Percentiles rank a stretch among this genome's conserved stretches.
phyloP scores from a whole-genome alignment of 2,113 vertebrate species.

The Cettia cetti region DNA sequence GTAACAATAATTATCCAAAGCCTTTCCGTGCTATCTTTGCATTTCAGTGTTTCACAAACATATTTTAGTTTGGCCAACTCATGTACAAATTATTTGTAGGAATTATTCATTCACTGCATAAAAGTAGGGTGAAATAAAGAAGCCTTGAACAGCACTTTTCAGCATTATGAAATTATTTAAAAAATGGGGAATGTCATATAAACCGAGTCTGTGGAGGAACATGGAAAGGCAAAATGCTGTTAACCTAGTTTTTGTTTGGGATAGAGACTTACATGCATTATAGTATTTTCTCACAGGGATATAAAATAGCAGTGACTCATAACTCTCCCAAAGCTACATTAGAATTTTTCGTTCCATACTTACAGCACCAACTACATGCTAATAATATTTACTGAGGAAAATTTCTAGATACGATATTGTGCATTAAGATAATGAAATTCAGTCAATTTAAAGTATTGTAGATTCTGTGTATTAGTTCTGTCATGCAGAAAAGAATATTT shows the following conservation, averaged over 20 bases:
- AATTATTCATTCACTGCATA: neutral
- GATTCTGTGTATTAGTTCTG: neutral
- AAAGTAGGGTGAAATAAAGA: neutral
- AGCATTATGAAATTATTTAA: neutral
- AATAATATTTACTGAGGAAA: neutral
- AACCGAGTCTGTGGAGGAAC: neutral
- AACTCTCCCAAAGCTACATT: neutral
- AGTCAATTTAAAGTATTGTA: neutral
- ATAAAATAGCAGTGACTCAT: neutral
- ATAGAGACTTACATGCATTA: neutral
- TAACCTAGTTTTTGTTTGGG: neutral
- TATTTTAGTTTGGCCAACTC: neutral
- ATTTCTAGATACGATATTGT: neutral
- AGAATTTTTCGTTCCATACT: neutral
- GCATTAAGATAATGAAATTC: neutral
- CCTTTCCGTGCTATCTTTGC: neutral
- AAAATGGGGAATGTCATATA: neutral
- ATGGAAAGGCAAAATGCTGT: neutral
- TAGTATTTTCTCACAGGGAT: neutral
- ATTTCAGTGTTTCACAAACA: neutral
- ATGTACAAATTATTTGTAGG: neutral
- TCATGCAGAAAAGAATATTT: neutral
- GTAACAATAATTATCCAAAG: neutral
- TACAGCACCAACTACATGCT: neutral
- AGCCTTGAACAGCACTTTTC: neutral